Conservation (phyloP, 2,888 invertebrate genomes). For the Protophormia terraenovae region DNA sequence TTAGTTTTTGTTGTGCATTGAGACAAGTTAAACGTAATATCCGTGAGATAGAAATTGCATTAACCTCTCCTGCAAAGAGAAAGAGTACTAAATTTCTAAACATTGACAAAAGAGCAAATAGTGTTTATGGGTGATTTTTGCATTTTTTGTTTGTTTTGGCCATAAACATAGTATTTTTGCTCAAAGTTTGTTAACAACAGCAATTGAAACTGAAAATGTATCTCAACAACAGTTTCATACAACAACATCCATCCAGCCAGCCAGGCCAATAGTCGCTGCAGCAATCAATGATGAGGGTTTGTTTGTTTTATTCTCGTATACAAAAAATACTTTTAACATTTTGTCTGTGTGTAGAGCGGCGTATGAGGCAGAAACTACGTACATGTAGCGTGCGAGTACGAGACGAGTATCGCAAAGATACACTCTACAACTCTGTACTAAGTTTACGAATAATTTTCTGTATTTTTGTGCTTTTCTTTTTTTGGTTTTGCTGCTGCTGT, state of each 20-base stretch:
- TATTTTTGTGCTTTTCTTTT: conserved; percentile 8
- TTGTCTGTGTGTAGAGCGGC: not conserved
- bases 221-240: conserved; percentile 31
- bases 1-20: not conserved
- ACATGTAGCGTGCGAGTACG: conserved; percentile 1
- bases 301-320: not conserved
- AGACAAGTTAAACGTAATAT: not conserved
- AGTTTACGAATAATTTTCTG: conserved; percentile 19
- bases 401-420: conserved; percentile 49
- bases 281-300: conserved; percentile 7
- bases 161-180: conserved; percentile 21
- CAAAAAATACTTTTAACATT: conserved; percentile 20
- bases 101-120: conserved; percentile 1
- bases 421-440: conserved; percentile 8
- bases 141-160: not conserved
- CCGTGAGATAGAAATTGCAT: conserved; percentile 23
- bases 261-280: not conserved
- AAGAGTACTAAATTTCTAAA: not conserved
- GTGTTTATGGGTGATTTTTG: not conserved
- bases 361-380: not conserved
- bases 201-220: conserved; percentile 21
- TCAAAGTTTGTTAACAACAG: conserved; percentile 54
- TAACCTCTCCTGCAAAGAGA: not conserved
- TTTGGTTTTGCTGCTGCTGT: conserved; percentile 4
- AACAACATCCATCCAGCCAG: conserved; percentile 38